phyloP scores from a whole-genome alignment of 1,140 invertebrate species.

The Lordiphosa clarofinis region DNA sequence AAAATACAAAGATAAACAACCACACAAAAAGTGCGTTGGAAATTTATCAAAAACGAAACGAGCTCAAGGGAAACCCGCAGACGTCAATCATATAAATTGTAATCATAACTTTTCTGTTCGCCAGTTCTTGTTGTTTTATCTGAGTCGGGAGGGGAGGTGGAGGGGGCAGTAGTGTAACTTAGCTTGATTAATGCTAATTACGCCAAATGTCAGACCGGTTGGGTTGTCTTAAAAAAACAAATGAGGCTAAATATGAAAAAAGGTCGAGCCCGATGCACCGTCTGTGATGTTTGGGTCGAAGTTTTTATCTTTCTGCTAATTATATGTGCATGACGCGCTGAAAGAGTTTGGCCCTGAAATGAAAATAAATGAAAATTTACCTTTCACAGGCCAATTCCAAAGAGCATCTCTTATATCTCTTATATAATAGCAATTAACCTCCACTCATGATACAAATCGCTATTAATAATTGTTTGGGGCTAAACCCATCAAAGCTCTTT shows the following conservation, averaged over 20 bases:
- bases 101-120: conserved; percentile 34
- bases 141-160: conserved; percentile 3
- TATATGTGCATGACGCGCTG: conserved; percentile 10
- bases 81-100: conserved; percentile 41
- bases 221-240: conserved; percentile 34
- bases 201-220: conserved; percentile 48
- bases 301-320: conserved; percentile 30
- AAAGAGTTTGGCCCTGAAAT: conserved; percentile 40
- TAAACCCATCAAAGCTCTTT: no score
- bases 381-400: conserved; percentile 23
- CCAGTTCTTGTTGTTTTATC: conserved; percentile 10
- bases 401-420: conserved; percentile 31
- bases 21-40: conserved; percentile 28
- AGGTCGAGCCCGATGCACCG: conserved; percentile 29
- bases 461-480: conserved; percentile 5
- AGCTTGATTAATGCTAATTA: conserved; percentile 72
- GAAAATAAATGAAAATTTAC: conserved; percentile 14
- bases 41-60: conserved; percentile 59
- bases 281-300: conserved; percentile 15
- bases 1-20: no score
- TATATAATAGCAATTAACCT: conserved; percentile 1
- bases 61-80: conserved; percentile 56
- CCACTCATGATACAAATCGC: conserved; percentile 2
- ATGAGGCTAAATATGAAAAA: conserved; percentile 31
- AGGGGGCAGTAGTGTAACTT: conserved; percentile 5